Conservation (phyloP, 2,113 vertebrate species). For the Butastur rufipennis region DNA sequence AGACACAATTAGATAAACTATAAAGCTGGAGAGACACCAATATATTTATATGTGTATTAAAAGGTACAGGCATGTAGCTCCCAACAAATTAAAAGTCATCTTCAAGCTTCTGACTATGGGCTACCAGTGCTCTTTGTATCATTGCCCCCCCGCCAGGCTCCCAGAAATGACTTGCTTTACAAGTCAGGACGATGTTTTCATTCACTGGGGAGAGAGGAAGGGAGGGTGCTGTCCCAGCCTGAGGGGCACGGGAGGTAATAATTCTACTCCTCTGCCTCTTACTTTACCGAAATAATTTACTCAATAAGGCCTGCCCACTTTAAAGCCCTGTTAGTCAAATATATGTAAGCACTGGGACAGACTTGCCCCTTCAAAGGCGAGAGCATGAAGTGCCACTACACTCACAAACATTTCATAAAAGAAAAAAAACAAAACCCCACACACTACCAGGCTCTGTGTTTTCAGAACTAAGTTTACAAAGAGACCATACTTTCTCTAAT, state of each 20-base stretch:
- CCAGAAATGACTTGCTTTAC: background rate
- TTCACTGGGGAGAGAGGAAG: background rate
- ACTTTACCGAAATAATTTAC: background rate
- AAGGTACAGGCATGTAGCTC: background rate
- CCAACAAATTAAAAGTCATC: background rate
- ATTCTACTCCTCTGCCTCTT: background rate
- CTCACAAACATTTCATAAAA: background rate
- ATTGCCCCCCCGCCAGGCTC: background rate
- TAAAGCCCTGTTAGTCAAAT: background rate
- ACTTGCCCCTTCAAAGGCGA: background rate
- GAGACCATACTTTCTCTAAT: background rate
- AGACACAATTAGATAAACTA: background rate
- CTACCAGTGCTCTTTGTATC: background rate
- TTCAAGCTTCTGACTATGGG: background rate
- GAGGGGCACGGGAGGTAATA: accelerated
- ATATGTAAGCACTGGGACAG: background rate
- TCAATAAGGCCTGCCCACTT: background rate
- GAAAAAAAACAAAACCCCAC: background rate
- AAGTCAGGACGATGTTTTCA: background rate
- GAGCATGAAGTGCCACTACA: background rate
- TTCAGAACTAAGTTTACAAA: background rate
- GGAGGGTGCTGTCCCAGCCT: background rate
- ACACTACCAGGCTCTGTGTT: background rate
- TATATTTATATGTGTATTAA: background rate
- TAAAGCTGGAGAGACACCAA: background rate